Evolutionary conservation across 2,888 invertebrate genomes (phyloP).

Genomic region (Caenorhabditis doughertyi): DNA sequence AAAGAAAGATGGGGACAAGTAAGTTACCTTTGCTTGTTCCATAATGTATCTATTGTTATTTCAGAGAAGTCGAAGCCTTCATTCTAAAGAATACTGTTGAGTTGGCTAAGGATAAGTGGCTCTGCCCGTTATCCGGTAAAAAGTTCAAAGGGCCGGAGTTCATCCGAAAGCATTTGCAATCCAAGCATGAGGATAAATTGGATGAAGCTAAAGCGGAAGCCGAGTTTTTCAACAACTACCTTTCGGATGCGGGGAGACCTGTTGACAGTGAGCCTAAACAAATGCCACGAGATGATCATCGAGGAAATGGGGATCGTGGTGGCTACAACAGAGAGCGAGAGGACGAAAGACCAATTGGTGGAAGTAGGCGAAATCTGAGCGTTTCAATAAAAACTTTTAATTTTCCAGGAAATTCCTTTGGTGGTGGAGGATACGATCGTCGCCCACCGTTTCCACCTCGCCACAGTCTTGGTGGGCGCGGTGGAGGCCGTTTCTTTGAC

Average conservation of each 20-base stretch:
- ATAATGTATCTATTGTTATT: no score
- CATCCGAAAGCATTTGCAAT: conserved; percentile 97
- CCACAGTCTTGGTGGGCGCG: conserved; percentile 55
- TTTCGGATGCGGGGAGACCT: conserved; percentile 94
- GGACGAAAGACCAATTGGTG: conserved; percentile 41
- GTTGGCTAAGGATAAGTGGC: conserved; percentile 97
- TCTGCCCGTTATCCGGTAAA: conserved; percentile 98
- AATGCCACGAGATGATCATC: conserved; percentile 34
- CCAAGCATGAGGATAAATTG: conserved; percentile 96
- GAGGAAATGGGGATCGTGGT: conserved; percentile 51
- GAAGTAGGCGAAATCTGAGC: no score
- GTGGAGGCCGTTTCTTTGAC: conserved; percentile 74
- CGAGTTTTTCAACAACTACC: conserved; percentile 97
- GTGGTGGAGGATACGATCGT: conserved; percentile 46
- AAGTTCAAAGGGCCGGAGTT: conserved; percentile 99
- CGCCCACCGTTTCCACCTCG: conserved; percentile 42
- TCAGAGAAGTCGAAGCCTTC: conserved; percentile 92
- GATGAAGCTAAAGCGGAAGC: conserved; percentile 97
- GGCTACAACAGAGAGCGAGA: conserved; percentile 52
- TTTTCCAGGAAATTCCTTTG: conserved; percentile 58
- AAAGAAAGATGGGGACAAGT: conserved; percentile 88
- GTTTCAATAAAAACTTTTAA: background rate
- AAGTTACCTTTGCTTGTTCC: conserved; percentile 81
- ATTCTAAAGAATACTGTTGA: conserved; percentile 97
- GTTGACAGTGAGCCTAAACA: conserved; percentile 88